Percentiles rank a stretch among this genome's conserved stretches.
These are phyloP conservation scores for Aphidius gifuensis DNA, from an alignment of 1,140 invertebrate genomes.

Conservation along the genomic window DNA sequence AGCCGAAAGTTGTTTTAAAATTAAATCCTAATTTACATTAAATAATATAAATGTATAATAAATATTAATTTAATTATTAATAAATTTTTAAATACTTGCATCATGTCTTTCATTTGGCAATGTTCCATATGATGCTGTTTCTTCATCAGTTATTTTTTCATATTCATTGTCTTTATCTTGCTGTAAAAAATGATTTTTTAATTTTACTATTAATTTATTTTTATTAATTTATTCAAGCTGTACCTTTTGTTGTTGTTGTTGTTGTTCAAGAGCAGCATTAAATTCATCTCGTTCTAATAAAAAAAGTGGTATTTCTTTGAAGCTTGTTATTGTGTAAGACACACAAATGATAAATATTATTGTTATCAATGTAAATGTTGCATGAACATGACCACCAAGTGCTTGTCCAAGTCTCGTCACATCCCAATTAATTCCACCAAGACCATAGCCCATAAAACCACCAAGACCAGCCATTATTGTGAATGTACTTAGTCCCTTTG, in stretches of 20 bases:
- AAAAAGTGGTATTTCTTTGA: conserved; percentile 80
- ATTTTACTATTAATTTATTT: conserved; percentile 11
- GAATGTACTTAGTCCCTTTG: conserved; percentile 88
- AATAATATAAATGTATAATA: too few species aligned
- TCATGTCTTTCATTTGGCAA: conserved; percentile 28
- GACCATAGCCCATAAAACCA: conserved; percentile 87
- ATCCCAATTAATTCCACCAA: conserved; percentile 94
- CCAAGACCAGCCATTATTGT: conserved; percentile 95
- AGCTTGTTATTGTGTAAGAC: conserved; percentile 76
- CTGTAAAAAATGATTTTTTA: conserved; percentile 3
- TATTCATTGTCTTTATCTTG: conserved; percentile 28
- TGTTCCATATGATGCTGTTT: conserved; percentile 40
- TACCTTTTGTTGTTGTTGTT: conserved; percentile 46
- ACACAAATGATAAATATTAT: conserved; percentile 84
- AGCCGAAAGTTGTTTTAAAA: conserved; percentile 33
- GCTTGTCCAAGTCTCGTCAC: conserved; percentile 71
- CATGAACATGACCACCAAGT: conserved; percentile 83
- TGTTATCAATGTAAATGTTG: conserved; percentile 86
- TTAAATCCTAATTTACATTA: conserved; percentile 36
- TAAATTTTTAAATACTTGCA: conserved; percentile 19
- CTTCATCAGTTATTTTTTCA: conserved; percentile 42
- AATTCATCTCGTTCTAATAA: conserved; percentile 55
- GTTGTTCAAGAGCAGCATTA: conserved; percentile 41
- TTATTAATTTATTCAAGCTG: conserved; percentile 11
- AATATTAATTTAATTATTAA: neutral